Conservation (phyloP, 2,888 invertebrate species). For the Lepas anatifera region DNA sequence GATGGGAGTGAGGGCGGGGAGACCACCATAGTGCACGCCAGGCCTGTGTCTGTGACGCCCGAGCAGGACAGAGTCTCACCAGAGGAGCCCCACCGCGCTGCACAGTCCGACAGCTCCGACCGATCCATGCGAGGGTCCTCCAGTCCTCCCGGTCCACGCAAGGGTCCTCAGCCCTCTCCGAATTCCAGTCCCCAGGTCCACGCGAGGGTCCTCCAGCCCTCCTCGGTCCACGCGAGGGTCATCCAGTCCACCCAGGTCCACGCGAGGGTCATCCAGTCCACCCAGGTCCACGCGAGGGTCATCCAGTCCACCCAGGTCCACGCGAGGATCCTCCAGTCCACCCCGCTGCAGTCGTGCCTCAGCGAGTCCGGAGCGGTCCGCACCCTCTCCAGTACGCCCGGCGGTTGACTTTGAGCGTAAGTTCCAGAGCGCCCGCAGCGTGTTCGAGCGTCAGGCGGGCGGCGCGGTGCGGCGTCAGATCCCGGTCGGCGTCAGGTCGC, state of each 20-base stretch:
- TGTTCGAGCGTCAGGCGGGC: conserved; percentile 18
- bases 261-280: too few species aligned
- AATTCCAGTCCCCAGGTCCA: conserved; percentile 9
- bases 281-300: too few species aligned
- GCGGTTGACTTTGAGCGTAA: conserved; percentile 21
- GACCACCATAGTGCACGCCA: not conserved
- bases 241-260: too few species aligned
- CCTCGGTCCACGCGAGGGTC: too few species aligned
- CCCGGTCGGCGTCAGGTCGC: not conserved
- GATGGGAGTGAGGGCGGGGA: not conserved
- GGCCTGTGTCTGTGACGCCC: not conserved
- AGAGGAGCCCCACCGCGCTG: too few species aligned
- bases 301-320: too few species aligned
- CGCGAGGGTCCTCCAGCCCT: too few species aligned
- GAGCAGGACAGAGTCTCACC: too few species aligned
- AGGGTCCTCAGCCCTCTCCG: conserved; percentile 18
- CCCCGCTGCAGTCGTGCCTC: too few species aligned
- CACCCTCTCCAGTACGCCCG: conserved; percentile 11
- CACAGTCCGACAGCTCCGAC: too few species aligned
- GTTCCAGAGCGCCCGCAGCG: conserved; percentile 20
- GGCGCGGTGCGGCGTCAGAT: not conserved
- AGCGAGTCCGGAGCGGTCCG: conserved; percentile 7
- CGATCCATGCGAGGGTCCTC: conserved; percentile 16
- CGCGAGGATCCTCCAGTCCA: too few species aligned
- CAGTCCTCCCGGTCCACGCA: conserved; percentile 19